Conservation (phyloP, 2,888 invertebrate genomes). For the Cheilosia variabilis region DNA sequence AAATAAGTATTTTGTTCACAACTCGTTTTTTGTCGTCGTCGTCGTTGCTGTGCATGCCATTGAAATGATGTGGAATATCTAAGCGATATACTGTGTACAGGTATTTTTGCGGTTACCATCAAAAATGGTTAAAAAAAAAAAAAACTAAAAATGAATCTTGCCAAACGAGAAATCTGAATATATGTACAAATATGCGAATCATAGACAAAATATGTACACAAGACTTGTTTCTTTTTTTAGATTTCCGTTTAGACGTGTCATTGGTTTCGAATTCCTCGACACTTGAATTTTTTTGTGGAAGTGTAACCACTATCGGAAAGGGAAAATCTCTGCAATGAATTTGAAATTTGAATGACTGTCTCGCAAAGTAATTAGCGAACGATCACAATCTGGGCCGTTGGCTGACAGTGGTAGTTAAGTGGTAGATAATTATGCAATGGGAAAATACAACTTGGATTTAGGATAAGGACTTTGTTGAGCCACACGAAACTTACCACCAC, state of each 20-base stretch:
- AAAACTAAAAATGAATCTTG: constrained; percentile 56
- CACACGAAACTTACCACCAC: background rate
- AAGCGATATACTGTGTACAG: constrained; percentile 55
- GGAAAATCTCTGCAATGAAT: background rate
- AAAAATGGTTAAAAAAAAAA: constrained; percentile 41
- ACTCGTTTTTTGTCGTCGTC: constrained; percentile 45
- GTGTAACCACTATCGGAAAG: constrained; percentile 11
- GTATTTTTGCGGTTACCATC: constrained; percentile 65
- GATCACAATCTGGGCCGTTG: background rate
- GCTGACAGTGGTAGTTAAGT: too few relatives aligned
- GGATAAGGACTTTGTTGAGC: background rate
- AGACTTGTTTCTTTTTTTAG: constrained; percentile 15
- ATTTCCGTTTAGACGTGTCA: constrained; percentile 47
- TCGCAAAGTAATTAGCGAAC: background rate
- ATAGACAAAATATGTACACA: constrained; percentile 47
- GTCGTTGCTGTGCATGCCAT: constrained; percentile 62
- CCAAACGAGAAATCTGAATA: constrained; percentile 63
- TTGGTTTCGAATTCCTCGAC: constrained; percentile 48
- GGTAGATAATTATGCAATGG: background rate
- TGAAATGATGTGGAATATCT: constrained; percentile 72
- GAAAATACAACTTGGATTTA: background rate
- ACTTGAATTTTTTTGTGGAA: background rate
- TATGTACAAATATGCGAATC: constrained; percentile 28
- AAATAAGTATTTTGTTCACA: constrained; percentile 28
- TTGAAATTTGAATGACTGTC: background rate